A percentile compares a stretch with the other conserved stretches of the same genome.
Conservation (phyloP, 2,888 invertebrate species). For the Corbicula japonica region DNA sequence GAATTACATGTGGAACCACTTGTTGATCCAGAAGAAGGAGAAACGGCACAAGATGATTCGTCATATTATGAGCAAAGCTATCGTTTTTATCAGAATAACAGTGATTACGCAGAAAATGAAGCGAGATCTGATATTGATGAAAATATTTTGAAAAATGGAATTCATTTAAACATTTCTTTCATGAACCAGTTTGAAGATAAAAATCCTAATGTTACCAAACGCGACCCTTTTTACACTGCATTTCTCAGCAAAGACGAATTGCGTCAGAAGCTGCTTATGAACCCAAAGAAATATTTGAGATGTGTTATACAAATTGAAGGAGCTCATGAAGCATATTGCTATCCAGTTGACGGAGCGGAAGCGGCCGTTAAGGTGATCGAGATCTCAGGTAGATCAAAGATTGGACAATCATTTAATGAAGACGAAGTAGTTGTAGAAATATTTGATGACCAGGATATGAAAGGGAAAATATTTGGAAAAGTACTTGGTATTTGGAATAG, state of each 20-base stretch:
- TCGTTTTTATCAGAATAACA: constrained; percentile 19
- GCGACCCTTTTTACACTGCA: constrained; percentile 21
- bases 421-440: constrained; percentile 73
- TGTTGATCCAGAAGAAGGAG: constrained; percentile 21
- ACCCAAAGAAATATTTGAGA: constrained; percentile 59
- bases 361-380: constrained; percentile 55
- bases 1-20: constrained; percentile 1
- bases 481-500: constrained; percentile 67
- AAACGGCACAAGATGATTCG: constrained; percentile 10
- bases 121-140: constrained; percentile 27
- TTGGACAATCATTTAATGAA: constrained; percentile 69
- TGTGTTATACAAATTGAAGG: constrained; percentile 65
- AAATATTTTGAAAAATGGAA: constrained; percentile 13
- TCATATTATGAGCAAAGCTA: constrained; percentile 59
- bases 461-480: constrained; percentile 61
- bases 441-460: constrained; percentile 39
- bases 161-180: constrained; percentile 38
- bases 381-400: constrained; percentile 69
- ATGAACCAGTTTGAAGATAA: constrained; percentile 38
- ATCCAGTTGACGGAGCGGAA: constrained; percentile 38
- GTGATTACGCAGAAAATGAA: constrained; percentile 1
- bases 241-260: constrained; percentile 12
- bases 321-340: constrained; percentile 65
- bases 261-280: constrained; percentile 12
- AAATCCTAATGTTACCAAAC: constrained; percentile 6